Base-by-base conservation (phyloP, 2,797 vertebrate genomes). In the Tragopan temminckii region DNA sequence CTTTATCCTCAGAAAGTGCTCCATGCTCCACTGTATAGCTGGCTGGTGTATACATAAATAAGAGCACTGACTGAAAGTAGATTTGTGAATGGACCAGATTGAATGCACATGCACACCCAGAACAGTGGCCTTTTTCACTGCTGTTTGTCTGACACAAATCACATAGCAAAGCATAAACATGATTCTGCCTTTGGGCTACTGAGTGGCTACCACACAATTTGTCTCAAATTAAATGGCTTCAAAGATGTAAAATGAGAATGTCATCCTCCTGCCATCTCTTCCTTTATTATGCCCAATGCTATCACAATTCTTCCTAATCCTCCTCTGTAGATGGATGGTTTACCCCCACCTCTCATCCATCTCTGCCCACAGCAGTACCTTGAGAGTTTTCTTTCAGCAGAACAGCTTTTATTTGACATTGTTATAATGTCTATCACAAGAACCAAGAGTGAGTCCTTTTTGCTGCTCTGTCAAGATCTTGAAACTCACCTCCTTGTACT, bases 401-500 rank as follows among this genome's bases (percentile, higher is more conserved):
- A 90, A 72, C 69, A 18, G 14, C 25, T 93, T 87, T 89, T 87
- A 76, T 79, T 91, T 75, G 78, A 76, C 86, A 94, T 59, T 31
- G 18, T 67, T 1, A 0, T 63, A 52, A 57, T 3, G 7, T 85
- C 80, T 92, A 84, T 90, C 85, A 53, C 64, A 87, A 70, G 66
- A 88, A 87, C 36, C 0, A 4, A 90, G 82, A 93, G 61, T 0
- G 0, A 89, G 89, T 82, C 64, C 63, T 86, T 93, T 91, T 48
- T 90, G 58, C 77, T 86, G 67, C 70, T 89, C 88, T 76, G 85
- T 80, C 91, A 92, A 89, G 89, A 91, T 95, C 84, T 89, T 89
- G 88, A 95, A 96, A 94, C 64, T 93, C 92, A 88, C 89, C 88
- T 94, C 66, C 80, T 85, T 90, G 87, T 95, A 76, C 72, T 67